Evolutionary conservation across 2,113 vertebrate species (phyloP).

Genomic region (Melanotaenia duboulayi): DNA sequence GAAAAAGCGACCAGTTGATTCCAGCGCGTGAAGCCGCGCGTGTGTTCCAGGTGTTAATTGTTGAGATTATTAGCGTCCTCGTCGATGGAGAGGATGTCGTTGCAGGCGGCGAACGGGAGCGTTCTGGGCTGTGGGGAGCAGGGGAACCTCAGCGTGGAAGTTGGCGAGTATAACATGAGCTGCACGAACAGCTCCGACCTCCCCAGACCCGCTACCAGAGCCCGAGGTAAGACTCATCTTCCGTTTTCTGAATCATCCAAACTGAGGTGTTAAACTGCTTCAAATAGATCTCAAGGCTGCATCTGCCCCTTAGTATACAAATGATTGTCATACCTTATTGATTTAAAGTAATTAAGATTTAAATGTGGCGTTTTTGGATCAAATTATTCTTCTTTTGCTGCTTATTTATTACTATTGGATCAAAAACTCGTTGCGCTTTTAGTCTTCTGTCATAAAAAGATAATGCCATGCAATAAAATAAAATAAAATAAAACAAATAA

Average conservation of each 20-base stretch:
- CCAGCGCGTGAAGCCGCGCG: background rate
- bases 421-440: too few species aligned
- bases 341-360: too few species aligned
- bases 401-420: too few species aligned
- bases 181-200: slow-evolving; percentile 44
- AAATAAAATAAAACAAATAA: too few species aligned
- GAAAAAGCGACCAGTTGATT: slow-evolving; percentile 14
- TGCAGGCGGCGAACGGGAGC: slow-evolving; percentile 51
- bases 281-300: background rate
- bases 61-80: too few species aligned
- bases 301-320: slow-evolving; percentile 7
- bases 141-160: slow-evolving; percentile 61
- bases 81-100: slow-evolving; percentile 39
- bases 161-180: slow-evolving; percentile 50
- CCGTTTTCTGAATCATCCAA: background rate
- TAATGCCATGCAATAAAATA: too few species aligned
- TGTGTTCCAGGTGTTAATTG: background rate
- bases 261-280: slow-evolving; percentile 13
- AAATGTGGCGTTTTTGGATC: background rate
- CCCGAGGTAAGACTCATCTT: slow-evolving; percentile 42
- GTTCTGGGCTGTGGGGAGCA: slow-evolving; percentile 28
- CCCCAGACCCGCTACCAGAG: slow-evolving; percentile 13
- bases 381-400: too few species aligned
- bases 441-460: too few species aligned
- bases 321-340: background rate